Conservation (phyloP, 2,113 vertebrate genomes). For the Oxyruncus cristatus region DNA sequence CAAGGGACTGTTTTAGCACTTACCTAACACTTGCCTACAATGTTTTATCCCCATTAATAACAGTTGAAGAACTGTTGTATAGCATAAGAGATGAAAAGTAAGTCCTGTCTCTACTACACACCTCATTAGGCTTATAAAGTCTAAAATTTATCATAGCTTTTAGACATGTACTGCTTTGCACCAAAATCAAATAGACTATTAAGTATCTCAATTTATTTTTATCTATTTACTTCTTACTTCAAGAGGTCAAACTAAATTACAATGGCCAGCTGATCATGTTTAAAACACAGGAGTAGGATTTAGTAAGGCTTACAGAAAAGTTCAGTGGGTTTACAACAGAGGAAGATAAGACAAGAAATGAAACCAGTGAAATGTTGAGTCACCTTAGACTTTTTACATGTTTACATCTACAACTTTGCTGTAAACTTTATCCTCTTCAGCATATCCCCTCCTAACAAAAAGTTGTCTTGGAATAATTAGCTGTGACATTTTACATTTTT, state of each 20-base stretch:
- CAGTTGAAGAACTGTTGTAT: not conserved
- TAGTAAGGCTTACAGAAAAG: not conserved
- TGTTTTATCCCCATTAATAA: slow-evolving; percentile 19
- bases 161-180: not conserved
- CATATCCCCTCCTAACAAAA: not conserved
- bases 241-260: not conserved
- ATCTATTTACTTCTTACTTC: not conserved
- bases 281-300: not conserved
- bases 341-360: not conserved
- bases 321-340: not conserved
- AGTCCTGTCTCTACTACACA: not conserved
- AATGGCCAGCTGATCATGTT: not conserved
- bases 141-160: not conserved
- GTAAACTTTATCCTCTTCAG: not conserved
- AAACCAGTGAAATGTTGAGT: not conserved
- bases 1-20: not conserved
- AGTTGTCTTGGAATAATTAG: not conserved
- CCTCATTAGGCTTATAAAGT: not conserved
- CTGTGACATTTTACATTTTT: not conserved
- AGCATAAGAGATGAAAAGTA: not conserved
- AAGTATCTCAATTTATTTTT: not conserved
- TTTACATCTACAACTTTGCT: not conserved
- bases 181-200: not conserved
- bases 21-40: not conserved
- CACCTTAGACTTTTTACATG: not conserved